Conservation (phyloP, 2,888 invertebrate genomes). For the Idaea straminata region DNA sequence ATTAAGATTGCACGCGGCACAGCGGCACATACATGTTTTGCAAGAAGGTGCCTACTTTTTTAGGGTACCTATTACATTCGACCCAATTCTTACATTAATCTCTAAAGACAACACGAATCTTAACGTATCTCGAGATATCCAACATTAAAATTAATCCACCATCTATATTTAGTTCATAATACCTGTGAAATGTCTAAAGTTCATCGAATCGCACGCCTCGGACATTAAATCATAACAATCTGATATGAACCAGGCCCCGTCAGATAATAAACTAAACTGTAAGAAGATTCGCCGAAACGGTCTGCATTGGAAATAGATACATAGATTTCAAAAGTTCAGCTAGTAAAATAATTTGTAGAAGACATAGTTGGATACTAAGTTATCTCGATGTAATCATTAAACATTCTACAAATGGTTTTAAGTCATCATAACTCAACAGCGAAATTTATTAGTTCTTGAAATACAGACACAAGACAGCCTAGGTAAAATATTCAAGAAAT, state of each 20-base stretch:
- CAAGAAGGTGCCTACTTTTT: background rate
- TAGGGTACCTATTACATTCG: background rate
- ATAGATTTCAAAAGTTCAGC: background rate
- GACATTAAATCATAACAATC: background rate
- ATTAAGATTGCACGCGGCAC: no score
- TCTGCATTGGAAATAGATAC: background rate
- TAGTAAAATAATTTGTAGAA: background rate
- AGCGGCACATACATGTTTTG: no score
- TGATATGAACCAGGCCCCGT: background rate
- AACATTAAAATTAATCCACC: background rate
- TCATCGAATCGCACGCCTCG: background rate
- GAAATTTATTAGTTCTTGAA: no score
- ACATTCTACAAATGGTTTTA: no score
- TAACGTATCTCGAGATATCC: background rate
- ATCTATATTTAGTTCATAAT: background rate
- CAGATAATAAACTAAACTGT: background rate
- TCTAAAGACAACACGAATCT: background rate
- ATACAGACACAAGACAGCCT: no score
- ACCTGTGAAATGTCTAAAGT: background rate
- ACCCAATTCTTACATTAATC: background rate
- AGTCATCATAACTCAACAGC: no score
- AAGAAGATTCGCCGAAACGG: background rate
- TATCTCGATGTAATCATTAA: no score
- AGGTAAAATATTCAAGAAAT: no score
- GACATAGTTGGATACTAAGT: no score